Percentiles rank a stretch among this genome's conserved stretches.
phyloP scores from a whole-genome alignment of 2,113 vertebrate genomes.

The Tichodroma muraria region DNA sequence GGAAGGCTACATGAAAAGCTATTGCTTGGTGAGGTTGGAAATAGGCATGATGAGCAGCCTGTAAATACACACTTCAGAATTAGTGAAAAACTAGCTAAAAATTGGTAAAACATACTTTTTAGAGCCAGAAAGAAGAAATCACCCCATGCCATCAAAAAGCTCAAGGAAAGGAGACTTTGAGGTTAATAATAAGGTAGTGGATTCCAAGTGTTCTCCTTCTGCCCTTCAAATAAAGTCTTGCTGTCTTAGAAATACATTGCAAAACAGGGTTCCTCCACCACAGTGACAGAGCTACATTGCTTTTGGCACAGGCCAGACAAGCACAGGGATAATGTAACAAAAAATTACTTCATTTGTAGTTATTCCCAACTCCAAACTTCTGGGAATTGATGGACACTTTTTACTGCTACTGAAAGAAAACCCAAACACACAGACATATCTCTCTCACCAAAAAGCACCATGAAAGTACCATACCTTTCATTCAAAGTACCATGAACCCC shows the following conservation, averaged over 20 bases:
- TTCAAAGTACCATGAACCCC: neutral
- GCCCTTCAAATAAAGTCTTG: neutral
- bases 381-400: neutral
- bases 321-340: neutral
- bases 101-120: neutral
- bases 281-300: neutral
- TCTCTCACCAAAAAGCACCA: no score
- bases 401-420: neutral
- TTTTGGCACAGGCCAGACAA: neutral
- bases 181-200: neutral
- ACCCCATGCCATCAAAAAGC: neutral
- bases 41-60: fast-evolving
- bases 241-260: neutral
- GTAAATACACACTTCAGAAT: neutral
- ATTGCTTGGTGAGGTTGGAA: neutral
- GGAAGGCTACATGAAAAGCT: neutral
- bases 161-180: fast-evolving
- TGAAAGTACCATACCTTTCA: no score
- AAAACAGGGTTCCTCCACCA: neutral
- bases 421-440: fast-evolving
- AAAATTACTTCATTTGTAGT: neutral
- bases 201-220: neutral
- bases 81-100: neutral
- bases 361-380: neutral
- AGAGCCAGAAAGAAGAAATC: neutral